Conservation (phyloP, 2,888 invertebrate genomes). For the Hoplodrina blanda region DNA sequence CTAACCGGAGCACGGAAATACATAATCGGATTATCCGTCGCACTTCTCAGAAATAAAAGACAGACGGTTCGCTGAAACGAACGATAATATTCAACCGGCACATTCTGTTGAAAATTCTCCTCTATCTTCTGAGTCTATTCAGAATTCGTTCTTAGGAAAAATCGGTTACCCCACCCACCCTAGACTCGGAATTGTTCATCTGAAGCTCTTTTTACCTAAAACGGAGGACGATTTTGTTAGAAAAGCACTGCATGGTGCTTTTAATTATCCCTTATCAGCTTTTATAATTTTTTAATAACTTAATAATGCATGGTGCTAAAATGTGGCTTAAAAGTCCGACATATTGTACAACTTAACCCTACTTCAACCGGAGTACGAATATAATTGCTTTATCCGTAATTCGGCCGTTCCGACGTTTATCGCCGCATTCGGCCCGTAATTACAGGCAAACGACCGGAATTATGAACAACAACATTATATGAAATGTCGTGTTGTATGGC, state of each 20-base stretch:
- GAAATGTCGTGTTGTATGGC: slow-evolving; percentile 29
- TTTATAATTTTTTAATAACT: background rate
- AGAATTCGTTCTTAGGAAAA: too few species aligned
- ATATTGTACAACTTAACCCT: slow-evolving; percentile 22
- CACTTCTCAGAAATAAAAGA: slow-evolving; percentile 6
- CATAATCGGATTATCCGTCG: slow-evolving; percentile 15
- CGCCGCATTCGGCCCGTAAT: slow-evolving; percentile 39
- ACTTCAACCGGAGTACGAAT: slow-evolving; percentile 23
- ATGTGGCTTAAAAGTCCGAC: background rate
- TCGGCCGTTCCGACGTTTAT: slow-evolving; percentile 47
- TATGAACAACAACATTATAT: slow-evolving; percentile 33
- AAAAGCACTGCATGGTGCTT: too few species aligned
- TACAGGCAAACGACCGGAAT: slow-evolving; percentile 41
- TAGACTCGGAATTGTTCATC: too few species aligned
- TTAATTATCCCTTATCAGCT: too few species aligned
- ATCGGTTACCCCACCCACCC: too few species aligned
- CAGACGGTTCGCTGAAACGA: background rate
- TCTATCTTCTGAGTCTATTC: too few species aligned
- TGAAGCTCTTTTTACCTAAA: too few species aligned
- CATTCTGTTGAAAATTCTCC: background rate
- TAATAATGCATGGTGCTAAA: background rate
- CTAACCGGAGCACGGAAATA: background rate
- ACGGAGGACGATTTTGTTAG: too few species aligned
- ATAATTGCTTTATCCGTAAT: slow-evolving; percentile 56
- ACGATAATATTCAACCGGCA: background rate